These are phyloP conservation scores for Sebastes ruberrimus DNA, from an alignment of 2,797 vertebrate genomes.

Conservation along the genomic window DNA sequence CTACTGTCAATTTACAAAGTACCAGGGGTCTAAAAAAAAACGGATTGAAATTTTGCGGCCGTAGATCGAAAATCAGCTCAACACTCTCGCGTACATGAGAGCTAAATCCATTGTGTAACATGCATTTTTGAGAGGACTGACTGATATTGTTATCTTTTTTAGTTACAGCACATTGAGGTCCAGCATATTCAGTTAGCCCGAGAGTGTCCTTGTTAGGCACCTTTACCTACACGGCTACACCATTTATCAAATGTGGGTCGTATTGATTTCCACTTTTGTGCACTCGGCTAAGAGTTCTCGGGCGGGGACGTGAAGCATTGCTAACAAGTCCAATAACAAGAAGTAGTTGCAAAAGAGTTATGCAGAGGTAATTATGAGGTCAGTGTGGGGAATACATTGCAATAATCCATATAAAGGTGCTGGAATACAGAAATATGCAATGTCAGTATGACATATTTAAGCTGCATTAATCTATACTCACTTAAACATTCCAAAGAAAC, in stretches of 20 bases:
- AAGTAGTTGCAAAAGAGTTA: background rate
- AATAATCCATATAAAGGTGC: background rate
- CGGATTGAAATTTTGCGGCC: conserved; percentile 22
- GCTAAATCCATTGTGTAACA: conserved; percentile 32
- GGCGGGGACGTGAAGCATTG: background rate
- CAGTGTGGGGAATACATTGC: background rate
- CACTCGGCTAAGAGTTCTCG: background rate
- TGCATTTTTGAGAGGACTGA: conserved; percentile 5
- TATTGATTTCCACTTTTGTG: conserved; percentile 39
- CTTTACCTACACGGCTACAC: background rate
- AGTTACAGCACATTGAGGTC: background rate
- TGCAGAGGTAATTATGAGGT: background rate
- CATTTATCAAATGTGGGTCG: conserved; percentile 20
- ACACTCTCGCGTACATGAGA: conserved; percentile 5
- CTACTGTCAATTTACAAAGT: conserved; percentile 57
- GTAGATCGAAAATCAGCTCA: conserved; percentile 42
- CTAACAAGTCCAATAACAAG: background rate
- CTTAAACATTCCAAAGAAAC: conserved; percentile 33
- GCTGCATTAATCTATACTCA: conserved; percentile 15
- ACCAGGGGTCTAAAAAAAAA: conserved; percentile 26
- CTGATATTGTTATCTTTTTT: background rate
- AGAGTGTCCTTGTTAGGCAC: conserved; percentile 43
- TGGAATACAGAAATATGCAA: background rate
- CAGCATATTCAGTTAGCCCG: background rate
- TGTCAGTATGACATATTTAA: background rate